Evolutionary conservation across 2,797 vertebrate genomes (phyloP), one percentile per base, ranked within the genome.

Genomic region (Gymnothorax reevesii): DNA sequence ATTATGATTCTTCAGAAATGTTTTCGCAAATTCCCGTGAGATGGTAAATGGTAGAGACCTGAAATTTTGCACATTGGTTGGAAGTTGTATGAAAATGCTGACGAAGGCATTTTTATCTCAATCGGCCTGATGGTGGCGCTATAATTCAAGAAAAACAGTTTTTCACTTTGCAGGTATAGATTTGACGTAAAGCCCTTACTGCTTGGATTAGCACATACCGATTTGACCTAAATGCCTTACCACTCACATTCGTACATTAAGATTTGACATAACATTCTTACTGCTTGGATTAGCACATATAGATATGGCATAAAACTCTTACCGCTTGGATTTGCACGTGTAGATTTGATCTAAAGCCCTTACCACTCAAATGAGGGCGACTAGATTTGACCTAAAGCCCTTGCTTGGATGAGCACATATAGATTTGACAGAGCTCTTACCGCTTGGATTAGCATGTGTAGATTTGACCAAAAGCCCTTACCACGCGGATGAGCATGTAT

Each of bases 291-390:
- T 87, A 13, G 95, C 92, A 96, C 90, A 96, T 92, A 49, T 95
- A 92, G 49, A 59, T 59, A 1, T 42, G 33, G 2, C 33, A 2
- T 42, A 42, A 42, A 42, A 2, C 59, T 3, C 49, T 84, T 93
- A 97, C 96, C 95, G 93, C 95, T 91, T 88, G 96, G 95, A 42
- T 42, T 42, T 1, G 33, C 33, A 42, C 33, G 33, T 42, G 33
- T 42, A 42, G 33, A 42, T 42, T 42, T 42, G 33, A 42, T 2
- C 33, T 42, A 42, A 42, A 20, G 57, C 13, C 33, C 94, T 94
- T 92, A 95, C 94, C 94, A 89, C 54, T 91, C 55, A 92, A 88
- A 87, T 92, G 87, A 3, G 87, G 1, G 75, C 20, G 33, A 25
- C 7, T 27, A 12, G 69, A 42, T 42, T 42, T 42, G 33, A 42